A percentile compares a stretch with the other conserved stretches of the same genome.
Evolutionary conservation across 1,140 invertebrate species (phyloP).

Genomic region (Lepidotrigona ventralis): DNA sequence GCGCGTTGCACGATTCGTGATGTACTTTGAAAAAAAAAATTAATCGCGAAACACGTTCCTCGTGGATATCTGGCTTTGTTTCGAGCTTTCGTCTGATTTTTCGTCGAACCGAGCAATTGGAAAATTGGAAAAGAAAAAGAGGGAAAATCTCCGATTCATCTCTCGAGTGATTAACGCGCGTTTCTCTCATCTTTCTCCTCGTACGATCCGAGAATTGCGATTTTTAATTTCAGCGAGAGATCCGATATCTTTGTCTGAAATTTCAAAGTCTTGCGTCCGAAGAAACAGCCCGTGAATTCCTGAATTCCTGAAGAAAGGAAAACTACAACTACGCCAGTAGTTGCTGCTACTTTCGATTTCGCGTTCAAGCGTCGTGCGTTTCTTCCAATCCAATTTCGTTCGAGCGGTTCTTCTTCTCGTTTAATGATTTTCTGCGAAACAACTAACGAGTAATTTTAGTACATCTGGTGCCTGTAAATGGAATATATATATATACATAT

Average conservation of each 20-base stretch:
- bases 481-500: slow-evolving; percentile 46
- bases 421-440: slow-evolving; percentile 44
- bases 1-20: too few species aligned
- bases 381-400: slow-evolving; percentile 37
- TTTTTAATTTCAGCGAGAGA: not conserved
- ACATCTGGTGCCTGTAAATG: slow-evolving; percentile 46
- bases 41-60: too few species aligned
- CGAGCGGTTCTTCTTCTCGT: not conserved
- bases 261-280: slow-evolving; percentile 15
- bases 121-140: too few species aligned
- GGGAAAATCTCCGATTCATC: too few species aligned
- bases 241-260: not conserved
- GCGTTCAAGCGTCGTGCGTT: slow-evolving; percentile 26
- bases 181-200: not conserved
- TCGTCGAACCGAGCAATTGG: too few species aligned
- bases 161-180: too few species aligned
- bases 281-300: slow-evolving; percentile 38
- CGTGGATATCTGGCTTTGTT: too few species aligned
- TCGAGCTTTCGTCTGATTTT: too few species aligned
- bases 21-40: too few species aligned
- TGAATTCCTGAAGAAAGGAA: not conserved
- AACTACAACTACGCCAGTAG: not conserved
- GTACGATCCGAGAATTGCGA: not conserved
- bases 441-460: slow-evolving; percentile 48
- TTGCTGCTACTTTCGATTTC: slow-evolving; percentile 24